These are phyloP conservation scores for Sitta carolinensis DNA, from an alignment of 2,797 vertebrate species.

Conservation along the genomic window DNA sequence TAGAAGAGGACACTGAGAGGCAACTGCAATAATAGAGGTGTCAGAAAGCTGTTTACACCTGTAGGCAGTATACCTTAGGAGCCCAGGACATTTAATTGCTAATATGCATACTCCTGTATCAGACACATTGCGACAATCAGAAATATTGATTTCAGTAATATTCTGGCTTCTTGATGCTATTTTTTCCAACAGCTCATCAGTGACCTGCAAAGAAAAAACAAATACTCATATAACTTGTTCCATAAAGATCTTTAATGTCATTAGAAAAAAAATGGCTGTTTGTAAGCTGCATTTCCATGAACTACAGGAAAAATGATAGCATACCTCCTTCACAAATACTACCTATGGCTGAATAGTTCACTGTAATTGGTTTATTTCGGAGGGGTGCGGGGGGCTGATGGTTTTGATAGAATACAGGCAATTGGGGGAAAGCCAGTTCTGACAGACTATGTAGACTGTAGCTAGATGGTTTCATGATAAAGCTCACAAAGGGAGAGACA, in stretches of 20 bases:
- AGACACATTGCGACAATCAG: constrained; percentile 93
- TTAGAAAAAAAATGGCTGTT: not conserved
- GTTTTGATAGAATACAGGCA: not conserved
- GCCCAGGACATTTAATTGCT: constrained; percentile 90
- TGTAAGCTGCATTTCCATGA: not conserved
- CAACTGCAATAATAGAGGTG: constrained; percentile 87
- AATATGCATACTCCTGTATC: constrained; percentile 90
- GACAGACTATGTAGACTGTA: not conserved
- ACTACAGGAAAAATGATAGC: not conserved
- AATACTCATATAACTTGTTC: not conserved
- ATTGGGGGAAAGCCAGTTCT: not conserved
- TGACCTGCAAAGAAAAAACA: constrained; percentile 81
- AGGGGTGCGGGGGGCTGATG: not conserved
- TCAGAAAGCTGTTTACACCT: constrained; percentile 98
- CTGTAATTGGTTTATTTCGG: not conserved
- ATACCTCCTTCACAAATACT: not conserved
- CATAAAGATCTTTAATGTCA: not conserved
- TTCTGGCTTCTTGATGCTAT: constrained; percentile 95
- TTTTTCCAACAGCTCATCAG: constrained; percentile 92
- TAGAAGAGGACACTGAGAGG: constrained; percentile 91
- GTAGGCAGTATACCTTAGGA: constrained; percentile 94
- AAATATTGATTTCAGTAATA: constrained; percentile 97
- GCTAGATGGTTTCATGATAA: not conserved
- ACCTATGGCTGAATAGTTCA: not conserved
- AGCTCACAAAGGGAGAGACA: not conserved